Evolutionary conservation across 2,888 invertebrate genomes (phyloP).

Genomic region (Drosophila greeni): DNA sequence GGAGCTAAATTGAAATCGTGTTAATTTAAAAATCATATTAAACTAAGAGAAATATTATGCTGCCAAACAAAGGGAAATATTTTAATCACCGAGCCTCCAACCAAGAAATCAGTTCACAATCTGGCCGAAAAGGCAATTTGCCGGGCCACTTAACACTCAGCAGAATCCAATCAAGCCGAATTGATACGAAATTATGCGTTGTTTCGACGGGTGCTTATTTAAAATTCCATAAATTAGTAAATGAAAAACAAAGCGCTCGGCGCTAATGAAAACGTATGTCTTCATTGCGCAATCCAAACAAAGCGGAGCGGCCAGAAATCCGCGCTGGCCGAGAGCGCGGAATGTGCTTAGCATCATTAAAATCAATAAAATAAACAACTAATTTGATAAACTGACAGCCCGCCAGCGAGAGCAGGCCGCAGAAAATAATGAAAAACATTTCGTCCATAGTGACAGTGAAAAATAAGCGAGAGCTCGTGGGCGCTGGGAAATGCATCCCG

Average conservation of each 20-base stretch:
- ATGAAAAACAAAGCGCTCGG: constrained; percentile 42
- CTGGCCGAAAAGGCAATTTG: constrained; percentile 31
- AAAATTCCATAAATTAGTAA: constrained; percentile 67
- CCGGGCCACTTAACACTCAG: constrained; percentile 33
- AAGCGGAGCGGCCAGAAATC: constrained; percentile 24
- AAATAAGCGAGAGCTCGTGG: constrained; percentile 43
- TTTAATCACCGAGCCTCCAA: background rate
- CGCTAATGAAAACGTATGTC: constrained; percentile 67
- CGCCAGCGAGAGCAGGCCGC: constrained; percentile 16
- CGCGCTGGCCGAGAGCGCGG: constrained; percentile 19
- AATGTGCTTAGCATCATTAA: constrained; percentile 69
- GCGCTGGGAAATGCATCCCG: constrained; percentile 38
- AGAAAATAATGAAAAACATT: constrained; percentile 25
- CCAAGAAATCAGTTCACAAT: constrained; percentile 16
- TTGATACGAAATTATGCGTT: constrained; percentile 20
- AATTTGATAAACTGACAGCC: constrained; percentile 53
- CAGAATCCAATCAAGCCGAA: constrained; percentile 31
- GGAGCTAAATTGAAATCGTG: background rate
- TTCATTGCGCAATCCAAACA: constrained; percentile 63
- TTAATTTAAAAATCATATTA: background rate
- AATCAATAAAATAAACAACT: constrained; percentile 72
- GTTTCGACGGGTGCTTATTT: constrained; percentile 54
- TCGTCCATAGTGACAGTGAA: constrained; percentile 40
- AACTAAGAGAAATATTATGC: background rate
- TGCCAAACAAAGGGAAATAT: background rate